Evolutionary conservation across 2,797 vertebrate genomes (phyloP).

Genomic region (Cryptoprocta ferox): DNA sequence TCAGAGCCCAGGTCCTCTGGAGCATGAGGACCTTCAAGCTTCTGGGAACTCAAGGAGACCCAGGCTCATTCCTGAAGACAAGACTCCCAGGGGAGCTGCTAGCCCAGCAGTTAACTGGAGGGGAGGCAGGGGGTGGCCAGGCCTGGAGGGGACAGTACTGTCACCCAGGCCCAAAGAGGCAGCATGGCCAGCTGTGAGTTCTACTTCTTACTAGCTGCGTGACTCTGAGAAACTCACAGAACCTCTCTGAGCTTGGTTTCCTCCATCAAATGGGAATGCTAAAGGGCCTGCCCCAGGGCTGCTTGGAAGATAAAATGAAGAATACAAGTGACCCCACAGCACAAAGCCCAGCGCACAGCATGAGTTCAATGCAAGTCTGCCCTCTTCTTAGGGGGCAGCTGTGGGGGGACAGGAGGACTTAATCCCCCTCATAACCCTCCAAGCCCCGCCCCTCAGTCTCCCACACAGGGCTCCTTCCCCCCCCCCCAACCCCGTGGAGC

Average conservation of each 20-base stretch:
- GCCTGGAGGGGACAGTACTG: too few species aligned
- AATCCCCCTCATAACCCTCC: neutral
- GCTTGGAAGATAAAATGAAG: neutral
- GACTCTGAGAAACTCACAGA: neutral
- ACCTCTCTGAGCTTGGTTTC: neutral
- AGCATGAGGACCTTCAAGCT: neutral
- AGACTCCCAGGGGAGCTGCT: neutral
- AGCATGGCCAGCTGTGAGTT: rapidly evolving
- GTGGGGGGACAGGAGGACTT: neutral
- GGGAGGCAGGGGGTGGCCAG: neutral
- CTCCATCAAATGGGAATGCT: neutral
- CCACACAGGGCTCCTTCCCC: neutral
- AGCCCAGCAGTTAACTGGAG: neutral
- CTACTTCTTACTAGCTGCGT: neutral
- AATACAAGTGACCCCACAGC: neutral
- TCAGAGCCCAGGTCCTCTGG: neutral
- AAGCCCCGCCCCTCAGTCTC: neutral
- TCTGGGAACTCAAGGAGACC: neutral
- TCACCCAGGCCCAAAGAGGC: neutral
- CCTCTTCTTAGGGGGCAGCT: neutral
- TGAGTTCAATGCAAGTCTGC: neutral
- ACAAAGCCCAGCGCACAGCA: rapidly evolving
- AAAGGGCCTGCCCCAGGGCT: too few species aligned
- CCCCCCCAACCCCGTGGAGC: rapidly evolving
- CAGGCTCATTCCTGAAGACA: neutral